Evolutionary conservation across 2,888 invertebrate genomes (phyloP), one percentile per base, ranked within the genome.

Genomic region (Acrobasis suavella): DNA sequence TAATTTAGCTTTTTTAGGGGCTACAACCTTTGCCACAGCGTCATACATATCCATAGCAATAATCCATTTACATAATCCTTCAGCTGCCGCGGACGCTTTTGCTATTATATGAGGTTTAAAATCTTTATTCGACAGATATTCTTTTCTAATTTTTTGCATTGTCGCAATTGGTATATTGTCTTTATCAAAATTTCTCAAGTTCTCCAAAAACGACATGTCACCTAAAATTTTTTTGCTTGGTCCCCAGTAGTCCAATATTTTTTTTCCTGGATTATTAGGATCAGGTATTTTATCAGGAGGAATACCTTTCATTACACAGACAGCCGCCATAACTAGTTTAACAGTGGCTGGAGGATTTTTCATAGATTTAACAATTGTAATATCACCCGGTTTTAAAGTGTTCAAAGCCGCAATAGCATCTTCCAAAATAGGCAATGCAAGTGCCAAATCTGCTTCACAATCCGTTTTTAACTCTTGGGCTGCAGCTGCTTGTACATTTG

Each of bases 11-110:
- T 97, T 96, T 86, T 98, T 98, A 0, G 97, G 97, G 10, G 96
- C 97, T 10, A 96, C 96, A 54, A 95, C 94, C 87, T 96, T 96
- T 56, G 96, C 96, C 2, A 97, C 96, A 56, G 94, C 94, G 80
- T 98, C 97, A 80, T 98, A 98, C 87, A 96, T 95, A 77, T 97
- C 97, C 95, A 98, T 96, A 0, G 97, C 97, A 69, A 96, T 94
- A 60, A 98, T 96, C 98, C 98, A 98, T 81, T 96, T 96, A 82
- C 97, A 97, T 50, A 97, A 91, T 60, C 98, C 98, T 90, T 98
- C 98, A 22, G 98, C 98, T 3, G 99, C 99, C 68, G 97, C 95
- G 0, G 98, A 98, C 0, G 98, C 98, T 86, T 97, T 97, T 14
- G 96, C 96, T 62, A 97, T 96, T 62, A 96, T 93, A 65, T 94